Evolutionary conservation across 2,797 vertebrate species (phyloP).

Genomic region (Peromyscus nudipes): DNA sequence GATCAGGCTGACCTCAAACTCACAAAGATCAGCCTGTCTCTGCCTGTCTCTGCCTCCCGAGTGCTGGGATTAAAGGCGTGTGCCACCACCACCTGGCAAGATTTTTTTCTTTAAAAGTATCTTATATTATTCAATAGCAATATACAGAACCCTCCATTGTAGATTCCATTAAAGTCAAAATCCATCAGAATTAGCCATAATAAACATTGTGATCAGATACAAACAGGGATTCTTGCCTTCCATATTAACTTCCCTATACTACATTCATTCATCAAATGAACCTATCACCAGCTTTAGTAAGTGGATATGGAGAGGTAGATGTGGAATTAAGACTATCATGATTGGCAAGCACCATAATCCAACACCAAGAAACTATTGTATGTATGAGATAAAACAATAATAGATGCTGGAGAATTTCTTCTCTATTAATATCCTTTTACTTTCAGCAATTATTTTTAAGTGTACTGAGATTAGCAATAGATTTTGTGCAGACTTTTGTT

Average conservation of each 20-base stretch:
- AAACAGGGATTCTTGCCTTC: constrained; percentile 53
- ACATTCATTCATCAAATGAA: constrained; percentile 59
- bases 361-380: constrained; percentile 29
- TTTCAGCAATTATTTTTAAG: constrained; percentile 82
- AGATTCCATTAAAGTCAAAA: neutral
- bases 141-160: constrained; percentile 1
- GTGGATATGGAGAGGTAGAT: neutral
- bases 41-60: too few relatives aligned
- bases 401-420: constrained; percentile 76
- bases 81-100: too few relatives aligned
- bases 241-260: constrained; percentile 38
- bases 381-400: constrained; percentile 81
- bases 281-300: constrained; percentile 60
- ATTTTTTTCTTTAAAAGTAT: constrained; percentile 35
- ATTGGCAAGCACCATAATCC: constrained; percentile 37
- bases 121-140: constrained; percentile 57
- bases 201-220: constrained; percentile 4
- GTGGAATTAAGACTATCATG: constrained; percentile 56
- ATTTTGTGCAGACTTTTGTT: constrained; percentile 79
- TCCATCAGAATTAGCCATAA: constrained; percentile 38
- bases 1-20: too few relatives aligned
- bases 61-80: too few relatives aligned
- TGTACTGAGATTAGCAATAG: constrained; percentile 83
- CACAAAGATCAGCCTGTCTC: too few relatives aligned
- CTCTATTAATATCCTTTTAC: constrained; percentile 61